Evolutionary conservation across 1,140 invertebrate genomes (phyloP).

Genomic region (Neuroterus valhalla): DNA sequence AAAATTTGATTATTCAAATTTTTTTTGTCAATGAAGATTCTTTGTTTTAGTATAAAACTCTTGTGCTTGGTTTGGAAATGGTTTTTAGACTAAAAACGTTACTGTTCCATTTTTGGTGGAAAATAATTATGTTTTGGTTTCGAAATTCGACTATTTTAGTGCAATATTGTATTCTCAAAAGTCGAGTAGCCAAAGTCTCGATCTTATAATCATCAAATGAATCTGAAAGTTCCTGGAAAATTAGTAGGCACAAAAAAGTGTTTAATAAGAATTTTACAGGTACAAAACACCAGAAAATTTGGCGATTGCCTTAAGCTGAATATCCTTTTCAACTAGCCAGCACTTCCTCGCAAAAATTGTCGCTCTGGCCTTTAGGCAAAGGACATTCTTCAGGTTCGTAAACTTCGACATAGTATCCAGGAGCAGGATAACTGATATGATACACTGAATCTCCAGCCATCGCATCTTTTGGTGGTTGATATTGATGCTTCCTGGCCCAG

Average conservation of each 20-base stretch:
- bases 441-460: conserved; percentile 74
- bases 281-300: neutral
- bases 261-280: neutral
- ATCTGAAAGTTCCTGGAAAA: no score
- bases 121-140: no score
- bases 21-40: no score
- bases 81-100: no score
- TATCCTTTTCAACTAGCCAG: neutral
- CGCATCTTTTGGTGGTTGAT: conserved; percentile 63
- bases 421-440: conserved; percentile 72
- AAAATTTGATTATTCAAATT: no score
- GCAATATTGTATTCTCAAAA: no score
- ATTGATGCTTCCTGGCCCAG: conserved; percentile 69
- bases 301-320: neutral
- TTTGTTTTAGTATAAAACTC: no score
- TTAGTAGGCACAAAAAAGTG: neutral
- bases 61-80: no score
- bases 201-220: no score
- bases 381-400: conserved; percentile 1
- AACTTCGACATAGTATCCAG: conserved; percentile 72
- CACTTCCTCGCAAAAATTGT: neutral
- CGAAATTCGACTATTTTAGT: no score
- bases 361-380: neutral
- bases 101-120: no score
- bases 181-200: no score